Evolutionary conservation across 1,140 invertebrate species (phyloP), one percentile per base, ranked within the genome.

Genomic region (Augochlora pura): DNA sequence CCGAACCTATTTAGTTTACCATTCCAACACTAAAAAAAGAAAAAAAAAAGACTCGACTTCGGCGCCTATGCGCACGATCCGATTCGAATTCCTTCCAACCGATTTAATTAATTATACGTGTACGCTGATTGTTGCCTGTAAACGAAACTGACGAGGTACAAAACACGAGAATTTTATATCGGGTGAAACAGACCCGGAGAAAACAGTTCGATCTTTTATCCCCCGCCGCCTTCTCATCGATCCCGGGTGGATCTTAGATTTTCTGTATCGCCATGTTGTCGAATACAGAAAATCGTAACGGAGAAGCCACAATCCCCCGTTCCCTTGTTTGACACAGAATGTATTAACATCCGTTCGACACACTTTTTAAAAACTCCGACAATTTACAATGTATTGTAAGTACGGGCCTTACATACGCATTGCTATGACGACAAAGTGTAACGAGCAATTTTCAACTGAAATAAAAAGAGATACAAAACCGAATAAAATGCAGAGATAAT

Each of bases 351-450:
- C 38, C 38, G 27, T 72, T 72, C 60, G 75, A 64, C 23, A 64
- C 25, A 71, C 46, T 9, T 78, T 52, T 54, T 32, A 2, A 32
- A 18, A 42, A 68, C 42, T 12, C n/a, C 73, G 64, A 77, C 64
- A n/a, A 77, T 78, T 78, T 78, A 32, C 38, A 78, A 57, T 78
- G 76, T 78, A 72, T 78, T 78, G 76, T 72, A 78, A 64, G 76
- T 65, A 57, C 49, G 38, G 49, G 57, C 69, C 69, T 72, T 72
- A 72, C 76, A 72, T 63, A 78, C 69, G 42, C 46, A 78, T 42
- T 65, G 38, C 76, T 78, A 78, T 65, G 69, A 57, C 42, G 42
- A 46, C 10, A 49, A 78, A 78, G 76, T 78, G 76, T 78, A 78
- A 78, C 25, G 42, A 78, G 68, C 54, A 59, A 78, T 78, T 78